Percentiles rank a stretch among this genome's conserved stretches.
phyloP scores from a whole-genome alignment of 2,113 vertebrate genomes.

The Phasianus colchicus region DNA sequence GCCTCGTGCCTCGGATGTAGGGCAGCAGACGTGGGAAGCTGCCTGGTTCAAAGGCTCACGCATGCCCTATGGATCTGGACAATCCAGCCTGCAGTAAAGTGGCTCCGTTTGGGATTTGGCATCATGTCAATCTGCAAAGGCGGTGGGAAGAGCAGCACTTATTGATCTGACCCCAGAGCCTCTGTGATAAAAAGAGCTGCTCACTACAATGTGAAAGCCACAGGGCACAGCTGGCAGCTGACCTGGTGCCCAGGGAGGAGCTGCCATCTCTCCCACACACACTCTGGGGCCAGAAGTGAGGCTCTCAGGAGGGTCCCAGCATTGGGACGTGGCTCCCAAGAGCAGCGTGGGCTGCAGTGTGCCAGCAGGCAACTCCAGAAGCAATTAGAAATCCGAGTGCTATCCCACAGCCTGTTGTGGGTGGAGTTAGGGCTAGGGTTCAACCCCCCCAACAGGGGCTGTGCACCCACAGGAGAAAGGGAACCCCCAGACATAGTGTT shows the following conservation, averaged over 20 bases:
- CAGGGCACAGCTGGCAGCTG: not conserved
- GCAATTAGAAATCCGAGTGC: not conserved
- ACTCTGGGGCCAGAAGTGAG: not conserved
- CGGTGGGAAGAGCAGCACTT: not conserved
- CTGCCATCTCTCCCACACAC: not conserved
- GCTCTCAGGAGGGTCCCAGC: not conserved
- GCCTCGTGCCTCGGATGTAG: not conserved
- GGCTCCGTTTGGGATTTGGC: not conserved
- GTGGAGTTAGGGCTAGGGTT: too few relatives aligned
- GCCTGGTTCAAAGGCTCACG: not conserved
- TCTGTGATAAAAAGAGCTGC: not conserved
- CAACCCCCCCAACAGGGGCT: too few relatives aligned
- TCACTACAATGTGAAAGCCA: constrained; percentile 30
- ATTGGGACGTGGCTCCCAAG: rapidly evolving
- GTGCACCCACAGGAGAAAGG: too few relatives aligned
- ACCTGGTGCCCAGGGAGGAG: not conserved
- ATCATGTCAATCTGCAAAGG: not conserved
- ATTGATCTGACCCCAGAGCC: not conserved
- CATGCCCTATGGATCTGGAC: not conserved
- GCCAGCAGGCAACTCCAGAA: not conserved
- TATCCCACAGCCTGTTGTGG: not conserved
- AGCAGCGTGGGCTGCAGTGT: not conserved
- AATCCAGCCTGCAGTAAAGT: not conserved
- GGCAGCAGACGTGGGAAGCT: not conserved
- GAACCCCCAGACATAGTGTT: not conserved